Percentiles rank a stretch among this genome's conserved stretches.
Evolutionary conservation across 1,140 invertebrate genomes (phyloP).

Genomic region (Euborellia annulipes): DNA sequence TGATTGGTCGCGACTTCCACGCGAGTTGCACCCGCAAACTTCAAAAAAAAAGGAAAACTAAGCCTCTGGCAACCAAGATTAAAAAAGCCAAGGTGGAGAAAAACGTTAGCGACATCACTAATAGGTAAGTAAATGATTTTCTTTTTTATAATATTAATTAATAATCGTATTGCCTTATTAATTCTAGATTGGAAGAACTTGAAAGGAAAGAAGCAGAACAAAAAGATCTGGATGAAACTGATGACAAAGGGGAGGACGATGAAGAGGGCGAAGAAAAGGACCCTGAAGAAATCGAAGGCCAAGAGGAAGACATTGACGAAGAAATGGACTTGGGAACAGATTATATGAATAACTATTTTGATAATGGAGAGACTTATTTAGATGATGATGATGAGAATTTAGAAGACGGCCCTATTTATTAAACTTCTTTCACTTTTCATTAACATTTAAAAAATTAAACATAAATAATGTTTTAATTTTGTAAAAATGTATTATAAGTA

Average conservation of each 20-base stretch:
- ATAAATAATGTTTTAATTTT: too few relatives aligned
- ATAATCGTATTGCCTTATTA: too few relatives aligned
- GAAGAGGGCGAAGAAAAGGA: slow-evolving; percentile 30
- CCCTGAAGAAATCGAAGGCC: slow-evolving; percentile 30
- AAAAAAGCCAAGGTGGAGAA: too few relatives aligned
- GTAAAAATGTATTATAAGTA: too few relatives aligned
- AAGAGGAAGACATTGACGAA: slow-evolving; percentile 38
- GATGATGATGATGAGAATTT: slow-evolving; percentile 68
- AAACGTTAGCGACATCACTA: too few relatives aligned
- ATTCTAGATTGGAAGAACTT: slow-evolving; percentile 39
- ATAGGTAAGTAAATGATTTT: too few relatives aligned
- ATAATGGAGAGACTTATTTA: slow-evolving; percentile 72
- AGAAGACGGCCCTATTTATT: slow-evolving; percentile 58
- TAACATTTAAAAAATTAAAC: too few relatives aligned
- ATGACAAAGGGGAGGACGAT: slow-evolving; percentile 9
- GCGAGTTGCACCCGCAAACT: slow-evolving; percentile 29
- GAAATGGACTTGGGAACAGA: slow-evolving; percentile 58
- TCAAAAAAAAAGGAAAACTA: slow-evolving; percentile 22
- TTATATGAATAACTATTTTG: slow-evolving; percentile 70
- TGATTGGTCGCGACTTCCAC: slow-evolving; percentile 37
- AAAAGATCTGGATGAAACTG: slow-evolving; percentile 11
- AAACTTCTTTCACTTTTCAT: too few relatives aligned
- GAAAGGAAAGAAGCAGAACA: slow-evolving; percentile 42
- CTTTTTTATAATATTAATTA: too few relatives aligned
- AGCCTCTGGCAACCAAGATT: too few relatives aligned